Base-by-base conservation (phyloP, 2,113 vertebrate species). In the Fulmarus glacialis region DNA sequence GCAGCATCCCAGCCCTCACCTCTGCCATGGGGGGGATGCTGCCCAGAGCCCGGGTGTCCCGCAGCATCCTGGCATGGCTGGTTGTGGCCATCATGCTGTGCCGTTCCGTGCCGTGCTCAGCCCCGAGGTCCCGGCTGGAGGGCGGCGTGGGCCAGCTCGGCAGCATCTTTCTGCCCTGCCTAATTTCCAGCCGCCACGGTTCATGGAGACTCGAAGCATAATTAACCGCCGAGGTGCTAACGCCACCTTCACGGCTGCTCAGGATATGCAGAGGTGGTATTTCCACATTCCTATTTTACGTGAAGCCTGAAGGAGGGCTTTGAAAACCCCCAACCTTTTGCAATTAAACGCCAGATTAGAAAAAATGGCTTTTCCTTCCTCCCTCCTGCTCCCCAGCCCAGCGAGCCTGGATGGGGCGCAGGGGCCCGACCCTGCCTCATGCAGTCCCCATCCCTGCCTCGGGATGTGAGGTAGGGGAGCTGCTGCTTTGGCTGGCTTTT, bases 121-220 rank as follows among this genome's bases (percentile, higher is more conserved):
- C 30, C 16, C 16, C 0, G 0, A 34, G 47, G 15, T 78, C 6
- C 55, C 1, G 12, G 27, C 77, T 50, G 66, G 12, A 73, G 15
- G 27, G 15, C 2, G 5, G 18, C 4, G 1, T 4, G 30, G 62
- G 4, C 60, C 72, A 40, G 74, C 4, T 4, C 11, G 29, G 45
- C 47, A 62, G 55, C 50, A 20, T 7, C 78, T 62, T 53, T 63
- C 48, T 24, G 48, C 11, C 2, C 67, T 73, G 78, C 55, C 58
- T 77, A 4, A 0, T 77, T 91, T 68, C 75, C 47, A 90, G 40
- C 50, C 19, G 5, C 50, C 11, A 3, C 4, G 1, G 29, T 47
- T 77, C 24, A 4, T 1, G 13, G 32, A 47, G 67, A 6, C 59
- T 74, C 4, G 52, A 42, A 36, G 56, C 12, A 8, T 79, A 62